Percentiles rank a stretch among this genome's conserved stretches.
These are phyloP conservation scores for Neodiprion fabricii DNA, from an alignment of 1,140 invertebrate species.

Conservation along the genomic window DNA sequence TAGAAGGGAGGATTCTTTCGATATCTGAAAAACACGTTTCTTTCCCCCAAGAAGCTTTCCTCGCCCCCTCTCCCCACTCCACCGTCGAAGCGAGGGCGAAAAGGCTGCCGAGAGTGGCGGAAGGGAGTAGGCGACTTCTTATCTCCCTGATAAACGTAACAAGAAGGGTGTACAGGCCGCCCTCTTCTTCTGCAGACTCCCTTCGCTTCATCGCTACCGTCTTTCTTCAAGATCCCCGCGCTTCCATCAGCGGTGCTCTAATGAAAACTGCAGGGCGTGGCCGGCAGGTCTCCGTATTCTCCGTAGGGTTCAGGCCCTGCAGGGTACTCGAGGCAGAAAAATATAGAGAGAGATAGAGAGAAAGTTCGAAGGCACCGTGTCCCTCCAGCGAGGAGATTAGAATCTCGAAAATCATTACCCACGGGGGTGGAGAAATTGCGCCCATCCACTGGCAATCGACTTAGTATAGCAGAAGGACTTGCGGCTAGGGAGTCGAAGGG, in stretches of 20 bases:
- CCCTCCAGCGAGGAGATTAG: slow-evolving; percentile 46
- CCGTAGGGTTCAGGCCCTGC: not conserved
- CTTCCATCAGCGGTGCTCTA: slow-evolving; percentile 38
- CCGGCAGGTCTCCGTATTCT: not conserved
- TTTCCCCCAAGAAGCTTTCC: not conserved
- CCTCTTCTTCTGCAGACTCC: not conserved
- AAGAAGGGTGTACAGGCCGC: slow-evolving; percentile 10
- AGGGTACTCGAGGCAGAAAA: not conserved
- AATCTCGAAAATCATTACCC: slow-evolving; percentile 54
- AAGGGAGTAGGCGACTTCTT: not conserved
- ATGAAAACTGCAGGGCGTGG: slow-evolving; percentile 46
- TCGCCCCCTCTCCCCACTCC: not conserved
- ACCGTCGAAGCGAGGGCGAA: too few relatives aligned
- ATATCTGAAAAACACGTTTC: slow-evolving; percentile 2
- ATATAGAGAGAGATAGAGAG: slow-evolving; percentile 14
- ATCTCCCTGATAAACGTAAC: slow-evolving; percentile 22
- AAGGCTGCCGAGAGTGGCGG: too few relatives aligned
- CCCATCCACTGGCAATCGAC: slow-evolving; percentile 34
- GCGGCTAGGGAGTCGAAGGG: slow-evolving; percentile 9
- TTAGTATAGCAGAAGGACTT: slow-evolving; percentile 18
- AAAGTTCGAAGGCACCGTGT: slow-evolving; percentile 39
- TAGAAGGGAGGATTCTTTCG: not conserved
- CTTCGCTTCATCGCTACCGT: too few relatives aligned
- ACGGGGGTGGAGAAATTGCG: slow-evolving; percentile 36
- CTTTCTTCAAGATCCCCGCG: slow-evolving; percentile 11